phyloP scores from a whole-genome alignment of 1,140 invertebrate species.

The Aradophagus sp. region DNA sequence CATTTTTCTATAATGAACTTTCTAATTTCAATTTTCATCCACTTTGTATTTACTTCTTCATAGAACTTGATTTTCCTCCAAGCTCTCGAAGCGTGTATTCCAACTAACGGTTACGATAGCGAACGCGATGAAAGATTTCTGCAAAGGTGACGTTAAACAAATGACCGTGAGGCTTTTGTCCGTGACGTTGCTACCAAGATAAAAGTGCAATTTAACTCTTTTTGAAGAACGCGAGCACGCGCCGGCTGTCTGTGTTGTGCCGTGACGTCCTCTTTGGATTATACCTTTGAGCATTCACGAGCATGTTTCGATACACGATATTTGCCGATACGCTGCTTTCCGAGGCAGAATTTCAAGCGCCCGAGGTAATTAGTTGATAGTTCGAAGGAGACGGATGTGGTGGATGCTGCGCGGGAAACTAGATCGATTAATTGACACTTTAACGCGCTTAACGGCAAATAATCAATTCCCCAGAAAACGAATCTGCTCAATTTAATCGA shows the following conservation, averaged over 20 bases:
- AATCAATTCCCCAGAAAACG: constrained; percentile 30
- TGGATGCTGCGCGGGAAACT: constrained; percentile 1
- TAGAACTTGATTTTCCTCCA: no score
- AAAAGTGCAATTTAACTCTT: constrained; percentile 66
- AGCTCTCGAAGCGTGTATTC: no score
- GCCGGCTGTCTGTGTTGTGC: constrained; percentile 53
- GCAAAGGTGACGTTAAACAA: constrained; percentile 40
- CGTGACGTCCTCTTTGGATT: constrained; percentile 61
- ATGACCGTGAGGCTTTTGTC: constrained; percentile 47
- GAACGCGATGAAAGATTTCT: constrained; percentile 41
- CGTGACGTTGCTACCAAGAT: constrained; percentile 54
- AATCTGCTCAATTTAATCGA: constrained; percentile 20
- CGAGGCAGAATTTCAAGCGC: constrained; percentile 41
- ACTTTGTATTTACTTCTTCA: no score
- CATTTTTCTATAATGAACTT: no score
- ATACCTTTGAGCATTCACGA: constrained; percentile 59
- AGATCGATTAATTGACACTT: constrained; percentile 46
- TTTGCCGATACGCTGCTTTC: constrained; percentile 31
- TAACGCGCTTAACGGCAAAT: constrained; percentile 27
- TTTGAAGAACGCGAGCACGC: constrained; percentile 59
- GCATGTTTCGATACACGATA: constrained; percentile 44
- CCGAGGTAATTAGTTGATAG: constrained; percentile 46
- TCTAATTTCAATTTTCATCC: no score
- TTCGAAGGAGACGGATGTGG: constrained; percentile 38
- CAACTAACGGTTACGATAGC: no score